These are phyloP conservation scores for Sepiola atlantica DNA, from an alignment of 2,888 invertebrate genomes.

Conservation along the genomic window DNA sequence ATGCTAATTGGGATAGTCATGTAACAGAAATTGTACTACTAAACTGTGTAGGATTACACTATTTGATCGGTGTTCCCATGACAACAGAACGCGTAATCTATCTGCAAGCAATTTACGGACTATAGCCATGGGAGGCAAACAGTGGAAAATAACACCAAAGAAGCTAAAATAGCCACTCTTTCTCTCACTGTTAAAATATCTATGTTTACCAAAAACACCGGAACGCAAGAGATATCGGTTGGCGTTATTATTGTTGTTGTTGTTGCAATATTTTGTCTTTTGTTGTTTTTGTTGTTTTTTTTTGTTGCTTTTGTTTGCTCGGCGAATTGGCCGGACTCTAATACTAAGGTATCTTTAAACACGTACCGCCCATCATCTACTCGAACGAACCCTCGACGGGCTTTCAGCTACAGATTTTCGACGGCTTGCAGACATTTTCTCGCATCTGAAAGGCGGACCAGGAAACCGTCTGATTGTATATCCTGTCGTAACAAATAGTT, in stretches of 20 bases:
- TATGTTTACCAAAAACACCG: constrained; percentile 10
- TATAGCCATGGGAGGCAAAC: neutral
- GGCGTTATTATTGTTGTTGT: too few relatives aligned
- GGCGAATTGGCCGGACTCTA: too few relatives aligned
- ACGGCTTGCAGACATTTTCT: too few relatives aligned
- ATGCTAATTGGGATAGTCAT: neutral
- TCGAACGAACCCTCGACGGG: too few relatives aligned
- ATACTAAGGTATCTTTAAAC: too few relatives aligned
- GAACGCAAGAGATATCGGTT: neutral
- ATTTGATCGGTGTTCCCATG: neutral
- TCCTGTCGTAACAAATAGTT: too few relatives aligned
- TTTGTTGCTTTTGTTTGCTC: too few relatives aligned
- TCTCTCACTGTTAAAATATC: neutral
- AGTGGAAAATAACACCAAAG: neutral
- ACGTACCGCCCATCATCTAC: too few relatives aligned
- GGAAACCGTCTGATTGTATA: too few relatives aligned
- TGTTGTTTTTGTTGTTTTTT: too few relatives aligned
- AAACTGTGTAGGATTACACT: constrained; percentile 9
- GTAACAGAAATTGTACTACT: neutral
- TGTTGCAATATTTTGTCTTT: neutral
- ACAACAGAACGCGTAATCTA: neutral
- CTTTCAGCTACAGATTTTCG: too few relatives aligned
- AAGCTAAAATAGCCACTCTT: neutral
- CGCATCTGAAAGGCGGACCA: too few relatives aligned
- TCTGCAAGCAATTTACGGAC: neutral